These are phyloP conservation scores for Antennarius maculatus DNA, from an alignment of 2,797 vertebrate genomes.

Conservation along the genomic window DNA sequence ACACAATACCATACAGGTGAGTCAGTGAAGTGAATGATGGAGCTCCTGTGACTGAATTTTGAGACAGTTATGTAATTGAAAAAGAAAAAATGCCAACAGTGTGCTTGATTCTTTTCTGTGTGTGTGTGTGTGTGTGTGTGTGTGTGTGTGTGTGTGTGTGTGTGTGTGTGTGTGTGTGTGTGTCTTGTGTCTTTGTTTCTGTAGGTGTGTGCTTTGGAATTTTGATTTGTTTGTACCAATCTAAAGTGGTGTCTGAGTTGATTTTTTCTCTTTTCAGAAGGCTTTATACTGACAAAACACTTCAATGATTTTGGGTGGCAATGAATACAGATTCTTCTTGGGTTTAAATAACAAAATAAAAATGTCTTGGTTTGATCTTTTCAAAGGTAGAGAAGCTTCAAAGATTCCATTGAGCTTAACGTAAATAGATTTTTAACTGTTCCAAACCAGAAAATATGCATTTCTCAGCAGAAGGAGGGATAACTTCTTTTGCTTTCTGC, in stretches of 20 bases:
- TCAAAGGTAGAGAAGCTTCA: slow-evolving; percentile 28
- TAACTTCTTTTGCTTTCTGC: slow-evolving; percentile 1
- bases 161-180: not conserved
- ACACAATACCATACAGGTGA: slow-evolving; percentile 47
- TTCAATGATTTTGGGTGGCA: not conserved
- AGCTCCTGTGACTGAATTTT: slow-evolving; percentile 62
- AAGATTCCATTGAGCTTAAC: slow-evolving; percentile 32
- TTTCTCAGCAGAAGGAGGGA: slow-evolving; percentile 9
- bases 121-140: too few species aligned
- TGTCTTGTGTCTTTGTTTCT: too few species aligned
- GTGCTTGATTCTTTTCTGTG: slow-evolving; percentile 32
- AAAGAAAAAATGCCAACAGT: slow-evolving; percentile 50
- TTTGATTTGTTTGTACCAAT: slow-evolving; percentile 23
- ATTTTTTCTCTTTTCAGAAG: slow-evolving; percentile 1
- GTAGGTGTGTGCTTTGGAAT: slow-evolving; percentile 9
- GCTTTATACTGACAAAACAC: slow-evolving; percentile 4
- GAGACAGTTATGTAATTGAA: slow-evolving; percentile 64
- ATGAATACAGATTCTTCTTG: slow-evolving; percentile 8
- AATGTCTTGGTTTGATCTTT: slow-evolving; percentile 5
- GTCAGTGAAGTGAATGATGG: slow-evolving; percentile 46
- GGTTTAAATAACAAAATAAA: slow-evolving; percentile 9
- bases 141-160: slow-evolving; percentile 2
- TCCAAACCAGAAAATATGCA: slow-evolving; percentile 12
- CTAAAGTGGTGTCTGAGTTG: slow-evolving; percentile 2
- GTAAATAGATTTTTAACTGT: slow-evolving; percentile 15